A percentile compares a stretch with the other conserved stretches of the same genome.
Conservation (phyloP, 2,888 invertebrate genomes). For the Scrobipalpa costella region DNA sequence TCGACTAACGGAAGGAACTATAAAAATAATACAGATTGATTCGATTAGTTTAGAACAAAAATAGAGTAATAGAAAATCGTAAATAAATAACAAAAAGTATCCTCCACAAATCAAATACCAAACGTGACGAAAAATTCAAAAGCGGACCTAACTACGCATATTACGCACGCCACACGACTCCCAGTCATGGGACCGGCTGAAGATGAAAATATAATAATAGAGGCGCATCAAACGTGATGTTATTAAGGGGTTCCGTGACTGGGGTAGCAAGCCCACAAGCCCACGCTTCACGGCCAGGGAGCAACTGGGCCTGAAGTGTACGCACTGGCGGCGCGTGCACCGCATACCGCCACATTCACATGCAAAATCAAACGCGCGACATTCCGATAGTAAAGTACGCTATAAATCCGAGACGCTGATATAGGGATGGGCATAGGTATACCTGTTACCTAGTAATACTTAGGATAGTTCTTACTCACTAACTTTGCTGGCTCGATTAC, state of each 20-base stretch:
- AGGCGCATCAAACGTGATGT: conserved; percentile 81
- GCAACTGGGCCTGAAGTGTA: conserved; percentile 12
- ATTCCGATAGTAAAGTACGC: conserved; percentile 48
- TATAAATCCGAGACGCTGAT: conserved; percentile 46
- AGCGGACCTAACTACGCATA: conserved; percentile 46
- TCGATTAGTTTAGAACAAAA: neutral
- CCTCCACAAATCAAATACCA: conserved; percentile 40
- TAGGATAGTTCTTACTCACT: neutral
- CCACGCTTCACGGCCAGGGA: conserved; percentile 28
- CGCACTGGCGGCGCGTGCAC: conserved; percentile 60
- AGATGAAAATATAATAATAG: conserved; percentile 81
- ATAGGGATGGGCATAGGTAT: conserved; percentile 1
- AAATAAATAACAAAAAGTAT: conserved; percentile 3
- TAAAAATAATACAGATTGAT: too few species aligned
- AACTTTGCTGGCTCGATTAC: too few species aligned
- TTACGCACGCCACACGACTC: conserved; percentile 56
- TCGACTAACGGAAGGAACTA: neutral
- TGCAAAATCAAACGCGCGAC: conserved; percentile 67
- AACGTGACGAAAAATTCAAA: conserved; percentile 55
- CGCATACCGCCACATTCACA: conserved; percentile 70
- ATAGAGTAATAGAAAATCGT: neutral
- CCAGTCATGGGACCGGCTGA: conserved; percentile 72
- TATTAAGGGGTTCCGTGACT: conserved; percentile 78
- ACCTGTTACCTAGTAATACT: neutral
- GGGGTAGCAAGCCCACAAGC: conserved; percentile 55